Base-by-base conservation (phyloP, 2,113 vertebrate species). In the Orycteropus afer region DNA sequence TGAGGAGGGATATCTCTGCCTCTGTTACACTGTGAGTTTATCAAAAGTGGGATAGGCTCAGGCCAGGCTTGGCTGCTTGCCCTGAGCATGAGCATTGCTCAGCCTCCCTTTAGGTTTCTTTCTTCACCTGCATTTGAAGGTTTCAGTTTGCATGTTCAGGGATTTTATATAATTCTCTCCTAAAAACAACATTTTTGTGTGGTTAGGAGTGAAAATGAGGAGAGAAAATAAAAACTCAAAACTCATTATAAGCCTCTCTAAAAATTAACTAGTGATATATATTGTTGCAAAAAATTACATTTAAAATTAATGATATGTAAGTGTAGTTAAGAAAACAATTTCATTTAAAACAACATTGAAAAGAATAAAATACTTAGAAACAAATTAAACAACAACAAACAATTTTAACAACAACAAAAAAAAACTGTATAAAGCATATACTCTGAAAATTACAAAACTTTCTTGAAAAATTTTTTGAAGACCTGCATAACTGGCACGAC, bases 371-470 rank as follows among this genome's bases (percentile, higher is more conserved):
- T 73, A 34, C 51, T 71, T 88, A 87, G 61, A 63, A 93, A 63
- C 25, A 91, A 57, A 93, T 86, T 92, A 83, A 86, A 85, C 63
- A 65, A 59, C 78, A 37, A 25, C n/a, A 63, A 93, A 63, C 25
- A 91, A 57, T 90, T 86, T 92, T 86, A 86, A 85, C 63, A 65
- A 59, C 78, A 37, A 25, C n/a, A n/a, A n/a, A n/a, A n/a, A n/a
- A n/a, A n/a, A n/a, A n/a, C n/a, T n/a, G 13, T 22, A 2, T 17
- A 86, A 57, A 84, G 42, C 14, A 8, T 59, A 37, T 69, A 57
- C 27, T 82, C 37, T 76, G 27, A 37, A 82, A 89, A 61, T 55
- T 80, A 27, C n/a, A 86, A 71, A 76, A 76, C 18, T 37, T 67
- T 32, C 45, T 71, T 81, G 32, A 90, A 40, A 92, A 69, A 89